Percentiles rank a stretch among this genome's conserved stretches.
These are phyloP conservation scores for Pogonophryne albipinna DNA, from an alignment of 2,797 vertebrate genomes.

Conservation along the genomic window DNA sequence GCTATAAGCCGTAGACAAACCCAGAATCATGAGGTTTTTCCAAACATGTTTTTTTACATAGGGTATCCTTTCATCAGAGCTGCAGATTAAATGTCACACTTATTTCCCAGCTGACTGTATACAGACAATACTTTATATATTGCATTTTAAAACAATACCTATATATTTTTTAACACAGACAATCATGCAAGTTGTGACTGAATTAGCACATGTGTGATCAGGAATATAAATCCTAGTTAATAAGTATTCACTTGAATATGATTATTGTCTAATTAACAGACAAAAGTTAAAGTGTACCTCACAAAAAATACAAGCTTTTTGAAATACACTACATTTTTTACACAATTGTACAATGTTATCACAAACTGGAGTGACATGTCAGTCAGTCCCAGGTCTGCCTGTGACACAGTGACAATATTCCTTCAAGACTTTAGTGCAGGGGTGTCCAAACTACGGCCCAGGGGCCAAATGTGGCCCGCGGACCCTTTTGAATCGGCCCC, in stretches of 20 bases:
- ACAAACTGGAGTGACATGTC: not conserved
- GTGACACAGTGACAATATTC: not conserved
- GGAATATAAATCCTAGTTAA: not conserved
- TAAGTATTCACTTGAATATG: not conserved
- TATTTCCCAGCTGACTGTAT: conserved; percentile 43
- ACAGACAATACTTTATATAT: no score
- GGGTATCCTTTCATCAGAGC: not conserved
- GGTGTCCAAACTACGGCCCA: no score
- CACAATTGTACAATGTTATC: conserved; percentile 38
- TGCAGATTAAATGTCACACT: conserved; percentile 10
- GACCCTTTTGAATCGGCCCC: no score
- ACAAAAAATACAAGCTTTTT: not conserved
- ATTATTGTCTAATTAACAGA: not conserved
- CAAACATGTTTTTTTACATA: not conserved
- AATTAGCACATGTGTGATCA: not conserved
- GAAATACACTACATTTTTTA: conserved; percentile 4
- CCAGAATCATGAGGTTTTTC: not conserved
- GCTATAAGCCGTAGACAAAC: not conserved
- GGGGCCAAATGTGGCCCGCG: no score
- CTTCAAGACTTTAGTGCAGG: not conserved
- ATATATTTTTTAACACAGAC: not conserved
- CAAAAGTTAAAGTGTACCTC: not conserved
- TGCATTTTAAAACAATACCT: not conserved
- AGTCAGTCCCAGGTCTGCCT: not conserved
- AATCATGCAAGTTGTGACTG: not conserved